Percentiles rank a stretch among this genome's conserved stretches.
These are phyloP conservation scores for Brachypterus glaber DNA, from an alignment of 2,888 invertebrate species.

Conservation along the genomic window DNA sequence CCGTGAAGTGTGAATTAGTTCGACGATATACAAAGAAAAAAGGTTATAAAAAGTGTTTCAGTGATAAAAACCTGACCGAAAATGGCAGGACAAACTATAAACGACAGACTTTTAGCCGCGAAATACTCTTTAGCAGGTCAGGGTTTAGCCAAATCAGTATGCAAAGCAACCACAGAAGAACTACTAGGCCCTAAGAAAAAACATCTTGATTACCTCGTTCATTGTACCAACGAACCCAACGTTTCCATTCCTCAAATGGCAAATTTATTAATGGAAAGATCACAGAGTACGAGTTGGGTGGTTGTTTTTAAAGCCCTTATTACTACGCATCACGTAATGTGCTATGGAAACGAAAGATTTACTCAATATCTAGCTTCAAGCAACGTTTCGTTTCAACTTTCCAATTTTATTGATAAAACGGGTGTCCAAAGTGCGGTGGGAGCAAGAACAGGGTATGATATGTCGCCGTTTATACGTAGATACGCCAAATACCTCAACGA, in stretches of 20 bases:
- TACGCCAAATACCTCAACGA: constrained; percentile 99
- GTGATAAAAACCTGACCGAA: too few relatives aligned
- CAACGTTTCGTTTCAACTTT: constrained; percentile 97
- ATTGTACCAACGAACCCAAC: constrained; percentile 99
- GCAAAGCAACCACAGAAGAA: constrained; percentile 99
- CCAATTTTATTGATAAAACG: constrained; percentile 95
- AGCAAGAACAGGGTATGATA: constrained; percentile 77
- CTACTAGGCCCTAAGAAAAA: constrained; percentile 99
- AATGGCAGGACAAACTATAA: constrained; percentile 97
- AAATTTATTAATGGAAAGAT: constrained; percentile 94
- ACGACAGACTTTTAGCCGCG: constrained; percentile 95
- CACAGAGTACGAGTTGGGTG: constrained; percentile 97
- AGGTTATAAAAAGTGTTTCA: too few relatives aligned
- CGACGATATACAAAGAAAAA: too few relatives aligned
- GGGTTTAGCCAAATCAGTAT: constrained; percentile 98
- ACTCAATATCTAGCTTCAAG: constrained; percentile 99
- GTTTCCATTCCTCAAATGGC: constrained; percentile 99
- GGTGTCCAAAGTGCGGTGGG: constrained; percentile 86
- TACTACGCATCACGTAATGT: constrained; percentile 98
- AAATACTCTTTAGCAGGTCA: constrained; percentile 98
- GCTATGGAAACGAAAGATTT: constrained; percentile 99
- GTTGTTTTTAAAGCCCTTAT: constrained; percentile 98
- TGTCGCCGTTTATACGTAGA: constrained; percentile 97
- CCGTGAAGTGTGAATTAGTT: too few relatives aligned
- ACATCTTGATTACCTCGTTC: constrained; percentile 99